Evolutionary conservation across 2,888 invertebrate genomes (phyloP).

Genomic region (Pterostichus niger): DNA sequence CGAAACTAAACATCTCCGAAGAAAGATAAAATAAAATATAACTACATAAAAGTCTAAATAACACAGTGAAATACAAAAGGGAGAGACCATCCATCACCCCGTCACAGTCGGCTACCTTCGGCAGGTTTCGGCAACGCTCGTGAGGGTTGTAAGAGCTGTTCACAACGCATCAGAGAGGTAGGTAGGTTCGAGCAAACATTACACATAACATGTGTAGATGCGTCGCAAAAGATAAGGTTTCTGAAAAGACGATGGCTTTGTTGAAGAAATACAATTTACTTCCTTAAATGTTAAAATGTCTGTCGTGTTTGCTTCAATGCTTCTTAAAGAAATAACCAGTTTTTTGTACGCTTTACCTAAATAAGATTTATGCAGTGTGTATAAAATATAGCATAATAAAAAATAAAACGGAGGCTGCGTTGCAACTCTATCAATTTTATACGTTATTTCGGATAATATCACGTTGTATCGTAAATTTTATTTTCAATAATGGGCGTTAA

Average conservation of each 20-base stretch:
- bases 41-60: conserved; percentile 65
- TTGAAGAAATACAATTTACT: conserved; percentile 11
- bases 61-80: conserved; percentile 44
- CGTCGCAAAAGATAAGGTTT: conserved; percentile 5
- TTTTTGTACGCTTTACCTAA: conserved; percentile 1
- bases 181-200: conserved; percentile 37
- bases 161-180: conserved; percentile 26
- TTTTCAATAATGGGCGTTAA: too few relatives aligned
- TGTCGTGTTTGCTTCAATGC: not conserved
- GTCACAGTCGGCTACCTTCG: conserved; percentile 16
- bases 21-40: conserved; percentile 63
- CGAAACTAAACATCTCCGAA: conserved; percentile 61
- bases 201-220: conserved; percentile 22
- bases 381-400: not conserved
- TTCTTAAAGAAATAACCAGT: conserved; percentile 3
- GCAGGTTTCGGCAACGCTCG: not conserved
- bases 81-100: conserved; percentile 50
- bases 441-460: too few relatives aligned
- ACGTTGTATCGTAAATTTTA: not conserved
- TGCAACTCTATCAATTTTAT: too few relatives aligned
- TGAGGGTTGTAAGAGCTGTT: conserved; percentile 31
- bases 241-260: conserved; percentile 33
- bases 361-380: not conserved
- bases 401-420: too few relatives aligned
- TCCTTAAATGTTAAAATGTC: conserved; percentile 5